Percentiles rank a stretch among this genome's conserved stretches.
Conservation (phyloP, 2,888 invertebrate genomes). For the Sicus ferrugineus region DNA sequence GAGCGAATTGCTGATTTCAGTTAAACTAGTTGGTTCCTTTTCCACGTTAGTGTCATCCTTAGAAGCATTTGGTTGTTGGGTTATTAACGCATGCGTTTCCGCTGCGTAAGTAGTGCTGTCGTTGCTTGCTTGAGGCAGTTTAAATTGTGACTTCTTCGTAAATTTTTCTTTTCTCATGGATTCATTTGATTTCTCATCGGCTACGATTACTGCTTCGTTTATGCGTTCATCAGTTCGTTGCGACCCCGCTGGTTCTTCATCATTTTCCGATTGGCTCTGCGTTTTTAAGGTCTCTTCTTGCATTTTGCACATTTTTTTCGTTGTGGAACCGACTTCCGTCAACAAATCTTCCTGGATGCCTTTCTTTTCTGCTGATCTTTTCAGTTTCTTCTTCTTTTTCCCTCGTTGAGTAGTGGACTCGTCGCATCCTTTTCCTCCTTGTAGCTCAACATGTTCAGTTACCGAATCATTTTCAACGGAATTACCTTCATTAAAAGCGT, state of each 20-base stretch:
- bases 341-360: conserved; percentile 11
- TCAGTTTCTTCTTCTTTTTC: neutral
- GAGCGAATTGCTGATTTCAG: neutral
- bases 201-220: too few species aligned
- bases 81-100: neutral
- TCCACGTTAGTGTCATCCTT: neutral
- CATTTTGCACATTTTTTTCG: conserved; percentile 38
- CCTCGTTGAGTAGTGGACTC: neutral
- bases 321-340: conserved; percentile 31
- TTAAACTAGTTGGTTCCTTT: neutral
- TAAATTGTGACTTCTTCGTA: neutral
- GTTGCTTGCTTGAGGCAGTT: conserved; percentile 19
- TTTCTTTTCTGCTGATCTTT: neutral
- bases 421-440: too few species aligned
- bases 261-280: neutral
- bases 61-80: neutral
- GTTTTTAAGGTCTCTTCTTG: neutral
- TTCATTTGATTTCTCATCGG: too few species aligned
- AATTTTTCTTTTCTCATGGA: neutral
- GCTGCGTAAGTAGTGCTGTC: neutral
- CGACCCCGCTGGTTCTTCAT: neutral
- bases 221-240: neutral
- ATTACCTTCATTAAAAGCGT: too few species aligned
- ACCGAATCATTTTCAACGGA: too few species aligned
- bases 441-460: too few species aligned